Base-by-base conservation (phyloP, 2,797 vertebrate genomes). In the Bradypodion ventrale region DNA sequence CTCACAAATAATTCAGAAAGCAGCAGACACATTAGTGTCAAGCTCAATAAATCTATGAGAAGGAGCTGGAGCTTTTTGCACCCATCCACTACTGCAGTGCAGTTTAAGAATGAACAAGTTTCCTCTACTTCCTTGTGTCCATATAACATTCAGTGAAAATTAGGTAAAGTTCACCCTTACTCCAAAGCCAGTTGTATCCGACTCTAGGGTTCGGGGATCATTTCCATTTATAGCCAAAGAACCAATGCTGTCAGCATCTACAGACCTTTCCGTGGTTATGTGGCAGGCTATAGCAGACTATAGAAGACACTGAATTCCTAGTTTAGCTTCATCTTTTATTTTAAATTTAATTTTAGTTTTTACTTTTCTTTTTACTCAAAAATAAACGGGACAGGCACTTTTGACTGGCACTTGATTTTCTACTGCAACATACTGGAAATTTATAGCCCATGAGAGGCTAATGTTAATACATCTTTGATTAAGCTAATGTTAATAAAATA, bases 21-120 rank as follows among this genome's bases (percentile, higher is more conserved):
- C 56, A 88, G 85, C 68, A 87, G 52, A 77, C 21, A 37, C 52
- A 85, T 25, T 0, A 88, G 73, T 37, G 27, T 60, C 75, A 85
- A 85, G 87, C 29, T 46, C 7, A 73, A 63, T 19, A 66, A 86
- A 89, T 44, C 1, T 49, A 1, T 63, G 85, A 44, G 82, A 2
- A 82, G 1, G 0, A 62, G 75, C 0, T 0, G 83, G 66, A 86
- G 37, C 78, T 21, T n/a, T n/a, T n/a, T n/a, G n/a, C 40, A 70
- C 35, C 27, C 1, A 84, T 35, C 2, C 2, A 74, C 46, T 68
- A 83, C 27, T 80, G 74, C 76, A 87, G 78, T 0, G 0, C 29
- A 75, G 80, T 75, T 83, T 80, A 88, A 46, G 75, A 35, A 59
- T 65, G 75, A 52, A 32, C 0, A 1, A 63, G 77, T 1, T 0